These are phyloP conservation scores for Aurelia sp. DNA, from an alignment of 30 jellyfish, hydroid and myxozoan species.

Conservation along the genomic window DNA sequence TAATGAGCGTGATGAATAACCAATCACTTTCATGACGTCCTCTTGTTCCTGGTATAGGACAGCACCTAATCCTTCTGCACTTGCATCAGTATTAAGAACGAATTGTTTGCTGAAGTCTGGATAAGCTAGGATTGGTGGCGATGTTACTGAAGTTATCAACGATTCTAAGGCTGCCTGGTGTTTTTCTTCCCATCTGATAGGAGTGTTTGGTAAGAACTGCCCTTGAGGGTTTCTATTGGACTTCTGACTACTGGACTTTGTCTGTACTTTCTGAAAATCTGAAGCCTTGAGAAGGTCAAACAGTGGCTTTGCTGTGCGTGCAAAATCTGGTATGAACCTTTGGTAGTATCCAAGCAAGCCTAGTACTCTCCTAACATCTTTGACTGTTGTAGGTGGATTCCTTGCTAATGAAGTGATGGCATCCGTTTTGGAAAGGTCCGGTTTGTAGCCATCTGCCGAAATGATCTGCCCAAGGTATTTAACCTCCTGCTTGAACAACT, in stretches of 20 bases:
- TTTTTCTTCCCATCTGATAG: neutral
- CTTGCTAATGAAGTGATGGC: too few species aligned
- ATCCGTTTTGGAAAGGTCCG: too few species aligned
- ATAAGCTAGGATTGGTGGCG: conserved; percentile 8
- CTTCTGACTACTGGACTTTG: neutral
- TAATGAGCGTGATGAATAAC: conserved; percentile 16
- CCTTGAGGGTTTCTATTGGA: neutral
- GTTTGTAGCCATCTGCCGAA: too few species aligned
- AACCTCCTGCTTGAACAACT: neutral
- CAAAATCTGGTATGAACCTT: conserved; percentile 17
- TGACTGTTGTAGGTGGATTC: neutral
- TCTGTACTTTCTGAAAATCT: neutral
- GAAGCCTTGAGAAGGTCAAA: conserved; percentile 12
- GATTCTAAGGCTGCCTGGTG: neutral
- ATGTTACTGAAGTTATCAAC: neutral
- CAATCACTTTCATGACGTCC: conserved; percentile 11
- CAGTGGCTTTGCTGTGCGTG: conserved; percentile 52
- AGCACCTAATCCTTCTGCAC: conserved; percentile 5
- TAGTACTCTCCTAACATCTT: conserved; percentile 43
- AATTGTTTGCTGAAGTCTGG: conserved; percentile 19
- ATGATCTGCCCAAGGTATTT: neutral
- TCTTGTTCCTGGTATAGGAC: conserved; percentile 23
- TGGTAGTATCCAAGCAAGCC: conserved; percentile 26
- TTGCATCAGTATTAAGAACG: conserved; percentile 23
- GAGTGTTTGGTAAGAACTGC: neutral